Evolutionary conservation across 2,888 invertebrate species (phyloP).

Genomic region (Dryocosmus kuriphilus): DNA sequence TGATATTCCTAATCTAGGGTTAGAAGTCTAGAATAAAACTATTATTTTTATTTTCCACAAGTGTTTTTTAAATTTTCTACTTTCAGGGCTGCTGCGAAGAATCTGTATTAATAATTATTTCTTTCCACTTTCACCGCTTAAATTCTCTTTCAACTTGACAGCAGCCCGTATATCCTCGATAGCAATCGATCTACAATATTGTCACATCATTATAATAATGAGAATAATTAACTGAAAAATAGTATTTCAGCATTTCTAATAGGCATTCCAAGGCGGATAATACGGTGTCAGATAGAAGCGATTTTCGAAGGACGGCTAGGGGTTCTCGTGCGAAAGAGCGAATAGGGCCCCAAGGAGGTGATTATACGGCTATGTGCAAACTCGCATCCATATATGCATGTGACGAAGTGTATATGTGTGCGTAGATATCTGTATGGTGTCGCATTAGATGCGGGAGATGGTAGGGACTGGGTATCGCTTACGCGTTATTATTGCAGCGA

Average conservation of each 20-base stretch:
- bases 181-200: background rate
- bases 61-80: too few relatives aligned
- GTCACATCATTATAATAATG: slow-evolving; percentile 30
- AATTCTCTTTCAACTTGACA: background rate
- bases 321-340: slow-evolving; percentile 65
- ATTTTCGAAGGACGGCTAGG: slow-evolving; percentile 55
- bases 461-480: slow-evolving; percentile 72
- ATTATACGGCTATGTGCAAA: slow-evolving; percentile 64
- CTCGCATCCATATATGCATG: slow-evolving; percentile 44
- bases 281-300: slow-evolving; percentile 60
- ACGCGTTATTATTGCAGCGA: slow-evolving; percentile 77
- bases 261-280: slow-evolving; percentile 58
- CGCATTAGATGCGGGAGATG: slow-evolving; percentile 67
- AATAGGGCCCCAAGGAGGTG: slow-evolving; percentile 75
- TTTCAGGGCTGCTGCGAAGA: too few relatives aligned
- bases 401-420: slow-evolving; percentile 49
- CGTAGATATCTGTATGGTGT: slow-evolving; percentile 65
- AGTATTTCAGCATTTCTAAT: slow-evolving; percentile 50
- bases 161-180: background rate
- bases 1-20: too few relatives aligned
- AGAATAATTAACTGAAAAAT: slow-evolving; percentile 37
- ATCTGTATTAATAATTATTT: background rate
- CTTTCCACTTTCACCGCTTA: background rate
- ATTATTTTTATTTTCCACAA: background rate
- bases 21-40: too few relatives aligned